Evolutionary conservation across 2,113 vertebrate species (phyloP), one percentile per base, ranked within the genome.

Genomic region (Crotalus horridus): DNA sequence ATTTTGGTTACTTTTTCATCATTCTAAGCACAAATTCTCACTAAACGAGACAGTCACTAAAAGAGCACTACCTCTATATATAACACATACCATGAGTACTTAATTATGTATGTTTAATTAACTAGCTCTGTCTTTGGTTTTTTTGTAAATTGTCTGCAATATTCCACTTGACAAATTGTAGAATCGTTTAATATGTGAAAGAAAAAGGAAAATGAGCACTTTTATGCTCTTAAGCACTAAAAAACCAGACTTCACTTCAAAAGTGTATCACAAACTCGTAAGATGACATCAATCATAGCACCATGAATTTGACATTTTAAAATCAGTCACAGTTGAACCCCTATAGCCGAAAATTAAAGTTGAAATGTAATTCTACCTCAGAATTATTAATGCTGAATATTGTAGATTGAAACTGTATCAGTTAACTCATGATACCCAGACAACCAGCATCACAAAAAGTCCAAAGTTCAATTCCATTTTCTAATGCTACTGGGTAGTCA

Each of bases 241-340:
- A 0, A 0, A 96, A 94, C 92, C 95, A 96, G 95, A 81, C 93
- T 95, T 94, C 93, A 95, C 92, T 94, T 95, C 94, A 92, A 95
- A 59, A 88, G 81, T 3, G 94, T 95, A 92, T 91, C 91, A 95
- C 93, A 94, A 95, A 95, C 53, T 93, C 95, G 88, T 93, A 91
- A 95, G 89, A 89, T 92, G 87, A 88, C 39, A 89, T 92, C 89
- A 94, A 89, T 85, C 59, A 92, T 89, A 95, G 58, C 91, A 90
- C 55, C 39, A 9, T 56, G 89, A 59, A 89, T 94, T 95, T 95
- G 89, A 61, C 0, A 0, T 95, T 95, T 0, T 17, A 91, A 94
- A 69, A 91, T 88, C 55, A 92, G 88, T 94, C 91, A 92, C 13
- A 87, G 88, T 48, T 64, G 91, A 88, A n/a, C 93, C 89, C 24